A percentile compares a stretch with the other conserved stretches of the same genome.
These are phyloP conservation scores for Falco rusticolus DNA, from an alignment of 2,797 vertebrate genomes.

Conservation along the genomic window DNA sequence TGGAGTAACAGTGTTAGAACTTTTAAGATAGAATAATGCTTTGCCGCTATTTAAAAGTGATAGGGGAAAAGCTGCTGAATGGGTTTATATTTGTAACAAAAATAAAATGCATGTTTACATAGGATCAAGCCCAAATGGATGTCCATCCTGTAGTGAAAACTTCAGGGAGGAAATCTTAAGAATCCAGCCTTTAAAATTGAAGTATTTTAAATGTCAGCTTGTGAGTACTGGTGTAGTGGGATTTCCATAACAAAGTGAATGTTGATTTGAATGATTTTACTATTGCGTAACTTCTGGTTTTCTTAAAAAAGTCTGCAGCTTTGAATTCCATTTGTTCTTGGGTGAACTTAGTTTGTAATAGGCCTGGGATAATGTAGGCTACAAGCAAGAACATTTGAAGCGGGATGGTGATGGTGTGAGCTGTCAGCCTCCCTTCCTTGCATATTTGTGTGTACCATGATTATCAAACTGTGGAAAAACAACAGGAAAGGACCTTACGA, in stretches of 20 bases:
- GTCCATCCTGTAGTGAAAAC: background rate
- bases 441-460: background rate
- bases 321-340: background rate
- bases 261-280: background rate
- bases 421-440: background rate
- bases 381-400: background rate
- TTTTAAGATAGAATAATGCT: background rate
- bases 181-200: background rate
- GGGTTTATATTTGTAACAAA: background rate
- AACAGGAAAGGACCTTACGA: background rate
- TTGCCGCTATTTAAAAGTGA: background rate
- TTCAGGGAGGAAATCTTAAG: background rate
- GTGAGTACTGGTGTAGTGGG: background rate
- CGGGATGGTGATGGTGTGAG: background rate
- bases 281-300: background rate
- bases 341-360: background rate
- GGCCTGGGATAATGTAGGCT: background rate
- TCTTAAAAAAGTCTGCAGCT: background rate
- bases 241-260: background rate
- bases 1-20: background rate
- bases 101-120: background rate
- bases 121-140: background rate
- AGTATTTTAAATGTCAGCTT: background rate
- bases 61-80: background rate
- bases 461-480: background rate